Evolutionary conservation across 1,140 invertebrate genomes (phyloP).

Genomic region (Platyscapa corneri): DNA sequence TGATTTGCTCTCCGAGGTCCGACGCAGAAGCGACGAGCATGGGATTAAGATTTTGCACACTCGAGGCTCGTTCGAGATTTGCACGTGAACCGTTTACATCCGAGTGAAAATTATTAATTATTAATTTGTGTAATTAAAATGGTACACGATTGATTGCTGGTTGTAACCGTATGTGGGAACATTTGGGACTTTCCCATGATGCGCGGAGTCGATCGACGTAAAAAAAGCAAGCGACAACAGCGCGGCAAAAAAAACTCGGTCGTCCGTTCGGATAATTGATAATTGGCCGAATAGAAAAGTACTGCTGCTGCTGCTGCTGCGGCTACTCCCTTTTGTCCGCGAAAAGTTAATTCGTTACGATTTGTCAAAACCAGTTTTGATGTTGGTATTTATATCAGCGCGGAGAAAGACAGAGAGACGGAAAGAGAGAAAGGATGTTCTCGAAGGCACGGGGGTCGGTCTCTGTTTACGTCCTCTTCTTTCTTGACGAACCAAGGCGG

Average conservation of each 20-base stretch:
- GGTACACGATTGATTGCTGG: not conserved
- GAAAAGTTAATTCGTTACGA: constrained; percentile 53
- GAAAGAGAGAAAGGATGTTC: constrained; percentile 2
- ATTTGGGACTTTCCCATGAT: no score
- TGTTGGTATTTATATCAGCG: constrained; percentile 54
- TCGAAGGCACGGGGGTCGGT: not conserved
- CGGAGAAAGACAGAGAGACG: not conserved
- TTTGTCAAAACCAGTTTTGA: constrained; percentile 61
- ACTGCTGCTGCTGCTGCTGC: not conserved
- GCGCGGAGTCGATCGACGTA: no score
- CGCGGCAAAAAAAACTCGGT: no score
- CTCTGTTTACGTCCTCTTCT: constrained; percentile 14
- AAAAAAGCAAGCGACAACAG: no score
- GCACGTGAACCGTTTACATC: no score
- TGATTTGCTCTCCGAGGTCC: no score
- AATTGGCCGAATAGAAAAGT: not conserved
- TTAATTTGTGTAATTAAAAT: not conserved
- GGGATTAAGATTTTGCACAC: no score
- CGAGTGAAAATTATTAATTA: not conserved
- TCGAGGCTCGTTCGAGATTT: no score
- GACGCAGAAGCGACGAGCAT: no score
- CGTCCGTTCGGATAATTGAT: no score
- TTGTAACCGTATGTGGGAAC: no score
- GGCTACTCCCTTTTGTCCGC: constrained; percentile 43
- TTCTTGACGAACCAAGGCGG: not conserved